phyloP scores from a whole-genome alignment of 2,113 vertebrate species.

The Redunca redunca region DNA sequence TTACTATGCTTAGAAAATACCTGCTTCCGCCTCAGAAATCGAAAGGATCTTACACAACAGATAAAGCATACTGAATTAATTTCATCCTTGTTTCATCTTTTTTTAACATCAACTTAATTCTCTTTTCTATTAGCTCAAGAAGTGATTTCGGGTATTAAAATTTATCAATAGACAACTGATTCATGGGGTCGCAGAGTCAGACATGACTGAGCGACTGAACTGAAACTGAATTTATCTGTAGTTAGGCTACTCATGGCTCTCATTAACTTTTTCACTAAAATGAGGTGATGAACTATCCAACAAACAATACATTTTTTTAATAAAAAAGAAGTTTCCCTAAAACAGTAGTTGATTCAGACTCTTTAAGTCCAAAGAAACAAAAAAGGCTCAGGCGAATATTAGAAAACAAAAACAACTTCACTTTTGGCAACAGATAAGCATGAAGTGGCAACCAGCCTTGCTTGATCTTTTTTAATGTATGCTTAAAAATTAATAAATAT shows the following conservation, averaged over 20 bases:
- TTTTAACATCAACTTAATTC: background rate
- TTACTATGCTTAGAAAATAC: conserved; percentile 26
- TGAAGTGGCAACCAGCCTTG: background rate
- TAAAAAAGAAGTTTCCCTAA: background rate
- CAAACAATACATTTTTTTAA: background rate
- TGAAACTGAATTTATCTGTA: background rate
- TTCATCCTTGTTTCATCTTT: background rate
- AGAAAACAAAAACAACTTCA: background rate
- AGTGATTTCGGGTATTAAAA: background rate
- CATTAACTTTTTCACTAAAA: conserved; percentile 24
- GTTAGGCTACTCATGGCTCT: background rate
- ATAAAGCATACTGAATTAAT: background rate
- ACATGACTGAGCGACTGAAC: too few relatives aligned
- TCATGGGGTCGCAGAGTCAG: too few relatives aligned
- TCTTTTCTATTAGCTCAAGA: conserved; percentile 1
- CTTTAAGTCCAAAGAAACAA: background rate
- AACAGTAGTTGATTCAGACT: background rate
- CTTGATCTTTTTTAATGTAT: background rate
- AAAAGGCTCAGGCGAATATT: background rate
- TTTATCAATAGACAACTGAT: background rate
- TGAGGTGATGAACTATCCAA: conserved; percentile 21
- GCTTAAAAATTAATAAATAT: background rate
- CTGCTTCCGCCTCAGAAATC: background rate
- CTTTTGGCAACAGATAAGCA: background rate
- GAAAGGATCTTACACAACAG: background rate